Evolutionary conservation across 1,140 invertebrate genomes (phyloP), one percentile per base, ranked within the genome.

Genomic region (Formica selysi): DNA sequence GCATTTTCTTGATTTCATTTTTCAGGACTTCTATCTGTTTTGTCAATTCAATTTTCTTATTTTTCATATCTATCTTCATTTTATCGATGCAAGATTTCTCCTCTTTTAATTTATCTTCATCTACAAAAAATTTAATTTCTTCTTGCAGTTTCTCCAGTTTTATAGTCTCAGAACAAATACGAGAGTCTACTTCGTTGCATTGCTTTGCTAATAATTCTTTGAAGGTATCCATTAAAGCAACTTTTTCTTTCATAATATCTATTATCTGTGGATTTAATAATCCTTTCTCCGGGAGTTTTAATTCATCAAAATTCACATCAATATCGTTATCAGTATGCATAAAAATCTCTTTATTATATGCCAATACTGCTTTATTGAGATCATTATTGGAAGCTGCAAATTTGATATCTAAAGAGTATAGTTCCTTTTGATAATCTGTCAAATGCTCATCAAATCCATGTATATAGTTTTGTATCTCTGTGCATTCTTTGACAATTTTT

Each of bases 331-430:
- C 84, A 8, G 91, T n/a, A 79, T 92, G 78, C 83, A 92, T 86
- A 29, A 93, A 86, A 65, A 94, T 89, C 26, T 92, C 88, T 54
- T 91, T 91, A 62, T 94, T 94, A 64, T 93, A 93, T 7, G 73
- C 86, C 32, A 93, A 78, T 36, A 94, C 74, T 32, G 79, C 51
- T 86, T 93, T 93, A 29, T 76, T 90, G 26, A 94, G 86, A 84
- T 88, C 91, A 44, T 89, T 91, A 59, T 85, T 92, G 22, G 85
- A 57, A 7, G 87, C 85, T 11, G 93, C 88, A 32, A 91, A 85
- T 83, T 93, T 91, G 1, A 94, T 91, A 41, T 94, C 93, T 36
- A 93, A 83, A 26, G 87, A 85, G 48, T 92, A 94, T 11, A 89
- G 3, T 76, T 94, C 91, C 41, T 94, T 94, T 44, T 93, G 57